Percentiles rank a stretch among this genome's conserved stretches.
Evolutionary conservation across 2,888 invertebrate species (phyloP).

Genomic region (Sinopyrophorus schimmeli): DNA sequence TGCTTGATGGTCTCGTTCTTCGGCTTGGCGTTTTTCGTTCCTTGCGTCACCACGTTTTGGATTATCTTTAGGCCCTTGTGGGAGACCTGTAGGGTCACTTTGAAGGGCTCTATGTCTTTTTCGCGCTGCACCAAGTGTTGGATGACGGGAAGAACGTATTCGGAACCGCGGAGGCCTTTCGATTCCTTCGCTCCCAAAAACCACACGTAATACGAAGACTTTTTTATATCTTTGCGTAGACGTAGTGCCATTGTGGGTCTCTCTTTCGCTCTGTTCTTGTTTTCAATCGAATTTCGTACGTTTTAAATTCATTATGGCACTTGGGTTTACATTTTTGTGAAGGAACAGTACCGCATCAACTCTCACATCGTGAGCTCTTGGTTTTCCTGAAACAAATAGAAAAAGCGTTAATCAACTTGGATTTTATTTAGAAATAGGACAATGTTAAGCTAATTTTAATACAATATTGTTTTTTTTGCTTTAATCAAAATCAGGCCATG

Average conservation of each 20-base stretch:
- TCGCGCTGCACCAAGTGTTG: slow-evolving; percentile 83
- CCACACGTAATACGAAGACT: slow-evolving; percentile 90
- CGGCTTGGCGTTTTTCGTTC: slow-evolving; percentile 49
- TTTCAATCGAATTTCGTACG: no score
- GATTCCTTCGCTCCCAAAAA: slow-evolving; percentile 96
- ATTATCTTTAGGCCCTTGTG: slow-evolving; percentile 94
- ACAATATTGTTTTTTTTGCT: no score
- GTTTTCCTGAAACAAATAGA: no score
- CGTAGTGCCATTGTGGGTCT: slow-evolving; percentile 68
- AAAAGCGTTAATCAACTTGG: no score
- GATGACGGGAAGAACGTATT: slow-evolving; percentile 84
- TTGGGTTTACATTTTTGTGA: no score
- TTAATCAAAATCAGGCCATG: no score
- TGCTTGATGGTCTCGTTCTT: slow-evolving; percentile 79
- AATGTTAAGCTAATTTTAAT: no score
- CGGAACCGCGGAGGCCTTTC: slow-evolving; percentile 81
- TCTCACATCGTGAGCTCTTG: no score
- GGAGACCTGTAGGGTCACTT: slow-evolving; percentile 88
- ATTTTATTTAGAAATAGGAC: no score
- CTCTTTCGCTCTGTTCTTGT: no score
- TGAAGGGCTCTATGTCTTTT: slow-evolving; percentile 82
- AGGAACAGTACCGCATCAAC: no score
- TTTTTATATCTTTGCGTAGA: slow-evolving; percentile 84
- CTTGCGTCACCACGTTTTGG: slow-evolving; percentile 64
- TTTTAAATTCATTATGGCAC: slow-evolving; percentile 3